phyloP scores from a whole-genome alignment of 2,888 invertebrate genomes.

The Conchocele bisecta region DNA sequence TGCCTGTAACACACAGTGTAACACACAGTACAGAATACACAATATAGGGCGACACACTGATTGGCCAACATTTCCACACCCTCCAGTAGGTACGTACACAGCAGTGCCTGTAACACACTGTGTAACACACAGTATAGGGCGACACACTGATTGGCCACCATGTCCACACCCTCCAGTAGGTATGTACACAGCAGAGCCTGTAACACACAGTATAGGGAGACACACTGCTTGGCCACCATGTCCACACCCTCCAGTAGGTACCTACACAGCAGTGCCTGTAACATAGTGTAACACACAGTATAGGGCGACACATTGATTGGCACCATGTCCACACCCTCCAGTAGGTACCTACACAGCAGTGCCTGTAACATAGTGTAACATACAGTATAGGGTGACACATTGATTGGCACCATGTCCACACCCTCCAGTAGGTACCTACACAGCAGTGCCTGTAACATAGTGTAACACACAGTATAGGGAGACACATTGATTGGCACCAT shows the following conservation, averaged over 20 bases:
- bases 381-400: too few species aligned
- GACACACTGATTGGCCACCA: conserved; percentile 90
- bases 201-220: conserved; percentile 90
- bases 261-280: conserved; percentile 86
- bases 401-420: conserved; percentile 87
- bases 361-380: conserved; percentile 71
- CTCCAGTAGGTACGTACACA: conserved; percentile 89
- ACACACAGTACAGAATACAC: too few species aligned
- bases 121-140: too few species aligned
- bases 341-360: conserved; percentile 89
- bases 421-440: conserved; percentile 88
- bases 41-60: conserved; percentile 91
- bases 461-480: too few species aligned
- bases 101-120: conserved; percentile 84
- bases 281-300: too few species aligned
- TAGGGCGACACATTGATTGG: conserved; percentile 91
- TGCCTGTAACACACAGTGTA: too few species aligned
- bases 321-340: conserved; percentile 86
- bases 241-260: conserved; percentile 88
- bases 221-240: conserved; percentile 89
- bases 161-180: conserved; percentile 86
- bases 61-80: conserved; percentile 87
- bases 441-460: conserved; percentile 84
- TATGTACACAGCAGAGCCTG: conserved; percentile 88
- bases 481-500: too few species aligned